Percentiles rank a stretch among this genome's conserved stretches.
These are phyloP conservation scores for Philopedon plagiatum DNA, from an alignment of 2,888 invertebrate species.

Conservation along the genomic window DNA sequence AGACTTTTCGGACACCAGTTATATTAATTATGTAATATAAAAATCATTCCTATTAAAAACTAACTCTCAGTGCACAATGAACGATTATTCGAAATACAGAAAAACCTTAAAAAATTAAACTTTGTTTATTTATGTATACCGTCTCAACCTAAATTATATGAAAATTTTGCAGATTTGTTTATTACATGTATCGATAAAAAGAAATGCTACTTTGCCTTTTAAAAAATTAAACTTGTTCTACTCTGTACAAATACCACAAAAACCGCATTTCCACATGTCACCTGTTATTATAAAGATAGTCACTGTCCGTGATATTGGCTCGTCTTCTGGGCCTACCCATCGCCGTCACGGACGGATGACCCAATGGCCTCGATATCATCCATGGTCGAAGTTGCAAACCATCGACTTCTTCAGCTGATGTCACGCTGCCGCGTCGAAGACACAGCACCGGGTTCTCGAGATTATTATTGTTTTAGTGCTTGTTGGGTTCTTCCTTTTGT, in stretches of 20 bases:
- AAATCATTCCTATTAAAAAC: too few relatives aligned
- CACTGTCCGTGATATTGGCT: slow-evolving; percentile 16
- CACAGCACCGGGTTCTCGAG: slow-evolving; percentile 25
- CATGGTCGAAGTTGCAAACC: slow-evolving; percentile 36
- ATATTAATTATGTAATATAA: too few relatives aligned
- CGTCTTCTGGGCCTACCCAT: slow-evolving; percentile 45
- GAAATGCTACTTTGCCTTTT: too few relatives aligned
- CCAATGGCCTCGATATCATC: slow-evolving; percentile 65
- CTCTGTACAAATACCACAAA: not conserved
- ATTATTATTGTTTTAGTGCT: slow-evolving; percentile 2
- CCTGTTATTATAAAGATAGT: not conserved
- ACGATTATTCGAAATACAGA: too few relatives aligned
- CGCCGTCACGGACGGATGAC: slow-evolving; percentile 66
- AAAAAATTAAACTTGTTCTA: too few relatives aligned
- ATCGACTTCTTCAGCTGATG: slow-evolving; percentile 49
- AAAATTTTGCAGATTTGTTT: too few relatives aligned
- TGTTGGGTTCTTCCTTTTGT: slow-evolving; percentile 1
- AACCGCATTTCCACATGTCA: not conserved
- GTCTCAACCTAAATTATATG: too few relatives aligned
- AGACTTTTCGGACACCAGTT: too few relatives aligned
- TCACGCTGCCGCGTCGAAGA: slow-evolving; percentile 37
- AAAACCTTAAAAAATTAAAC: too few relatives aligned
- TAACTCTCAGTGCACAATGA: too few relatives aligned
- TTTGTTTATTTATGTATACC: too few relatives aligned
- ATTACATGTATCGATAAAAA: too few relatives aligned